These are phyloP conservation scores for Drosophila buzzatii DNA, from an alignment of 2,888 invertebrate genomes.

Conservation along the genomic window DNA sequence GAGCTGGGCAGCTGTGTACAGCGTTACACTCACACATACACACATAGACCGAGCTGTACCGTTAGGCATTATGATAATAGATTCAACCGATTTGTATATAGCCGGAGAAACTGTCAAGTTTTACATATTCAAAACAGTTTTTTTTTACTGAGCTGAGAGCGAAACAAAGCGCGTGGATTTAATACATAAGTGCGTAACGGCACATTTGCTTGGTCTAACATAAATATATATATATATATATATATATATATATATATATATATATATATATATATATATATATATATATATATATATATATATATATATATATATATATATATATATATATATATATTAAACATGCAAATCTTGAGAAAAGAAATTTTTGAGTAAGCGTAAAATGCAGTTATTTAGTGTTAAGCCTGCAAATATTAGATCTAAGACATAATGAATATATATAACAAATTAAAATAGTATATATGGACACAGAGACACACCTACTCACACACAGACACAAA, in stretches of 20 bases:
- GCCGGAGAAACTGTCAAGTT: constrained; percentile 17
- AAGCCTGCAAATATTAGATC: constrained; percentile 77
- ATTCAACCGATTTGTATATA: constrained; percentile 25
- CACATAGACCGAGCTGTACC: constrained; percentile 18
- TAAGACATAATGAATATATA: constrained; percentile 60
- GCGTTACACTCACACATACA: constrained; percentile 12
- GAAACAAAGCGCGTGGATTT: constrained; percentile 27
- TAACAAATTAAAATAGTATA: constrained; percentile 32
- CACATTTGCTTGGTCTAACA: constrained; percentile 10
- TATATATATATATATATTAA: background rate
- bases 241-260: background rate
- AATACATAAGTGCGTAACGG: constrained; percentile 35
- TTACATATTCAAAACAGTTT: constrained; percentile 35
- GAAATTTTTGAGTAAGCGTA: constrained; percentile 60
- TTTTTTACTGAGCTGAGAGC: constrained; percentile 13
- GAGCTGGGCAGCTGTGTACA: constrained; percentile 38
- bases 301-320: constrained; percentile 2
- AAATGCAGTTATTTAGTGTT: constrained; percentile 81
- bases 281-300: background rate
- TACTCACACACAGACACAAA: constrained; percentile 19
- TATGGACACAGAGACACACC: constrained; percentile 15
- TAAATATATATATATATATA: constrained; percentile 11
- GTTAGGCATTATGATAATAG: constrained; percentile 24
- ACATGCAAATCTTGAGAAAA: constrained; percentile 22
- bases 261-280: constrained; percentile 5